A percentile compares a stretch with the other conserved stretches of the same genome.
phyloP scores from a whole-genome alignment of 2,113 vertebrate genomes.

The Oriolus oriolus region DNA sequence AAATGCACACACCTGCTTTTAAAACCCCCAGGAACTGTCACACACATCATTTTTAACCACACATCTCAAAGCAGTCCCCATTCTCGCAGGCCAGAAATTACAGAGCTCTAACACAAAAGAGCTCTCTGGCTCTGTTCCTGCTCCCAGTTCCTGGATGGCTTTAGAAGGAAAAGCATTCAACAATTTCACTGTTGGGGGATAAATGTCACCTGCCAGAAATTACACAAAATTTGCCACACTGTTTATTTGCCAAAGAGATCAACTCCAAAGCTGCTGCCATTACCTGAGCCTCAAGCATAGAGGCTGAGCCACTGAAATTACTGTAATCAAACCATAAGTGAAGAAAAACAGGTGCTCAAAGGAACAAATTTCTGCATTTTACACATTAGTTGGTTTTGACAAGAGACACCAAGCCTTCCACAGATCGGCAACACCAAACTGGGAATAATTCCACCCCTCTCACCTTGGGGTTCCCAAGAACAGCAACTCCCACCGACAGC shows the following conservation, averaged over 20 bases:
- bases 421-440: neutral
- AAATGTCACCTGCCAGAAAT: neutral
- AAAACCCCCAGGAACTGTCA: neutral
- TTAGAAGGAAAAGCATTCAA: neutral
- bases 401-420: neutral
- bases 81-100: neutral
- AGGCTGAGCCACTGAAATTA: fast-evolving
- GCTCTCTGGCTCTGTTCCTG: neutral
- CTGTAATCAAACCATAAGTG: neutral
- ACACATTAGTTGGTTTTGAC: neutral
- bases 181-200: neutral
- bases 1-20: neutral
- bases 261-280: neutral
- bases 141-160: neutral
- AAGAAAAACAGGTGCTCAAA: neutral
- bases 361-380: neutral
- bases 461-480: conserved; percentile 96
- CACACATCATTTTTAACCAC: neutral
- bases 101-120: neutral
- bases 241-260: neutral
- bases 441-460: neutral
- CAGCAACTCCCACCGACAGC: conserved; percentile 89
- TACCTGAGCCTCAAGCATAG: neutral
- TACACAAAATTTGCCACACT: fast-evolving
- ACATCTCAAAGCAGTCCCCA: neutral